A percentile compares a stretch with the other conserved stretches of the same genome.
These are phyloP conservation scores for Notothenia rossii DNA, from an alignment of 2,113 vertebrate genomes.

Conservation along the genomic window DNA sequence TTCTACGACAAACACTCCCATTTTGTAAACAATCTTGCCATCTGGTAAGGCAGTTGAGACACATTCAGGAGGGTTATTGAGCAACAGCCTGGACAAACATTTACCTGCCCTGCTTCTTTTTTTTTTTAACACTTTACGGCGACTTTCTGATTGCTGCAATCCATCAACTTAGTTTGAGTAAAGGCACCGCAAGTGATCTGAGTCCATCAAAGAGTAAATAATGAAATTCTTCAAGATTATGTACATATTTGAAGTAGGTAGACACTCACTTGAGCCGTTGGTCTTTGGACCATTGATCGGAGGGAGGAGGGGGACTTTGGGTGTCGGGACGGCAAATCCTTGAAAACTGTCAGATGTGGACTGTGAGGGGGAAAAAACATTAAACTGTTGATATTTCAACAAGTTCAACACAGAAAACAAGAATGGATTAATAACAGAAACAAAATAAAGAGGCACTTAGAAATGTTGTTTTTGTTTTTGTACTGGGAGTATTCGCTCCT, in stretches of 20 bases:
- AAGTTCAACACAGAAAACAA: conserved; percentile 29
- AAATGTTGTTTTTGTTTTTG: not conserved
- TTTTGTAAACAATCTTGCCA: conserved; percentile 34
- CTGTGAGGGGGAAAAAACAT: conserved; percentile 61
- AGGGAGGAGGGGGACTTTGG: conserved; percentile 80
- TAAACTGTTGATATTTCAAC: conserved; percentile 22
- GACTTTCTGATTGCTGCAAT: conserved; percentile 36
- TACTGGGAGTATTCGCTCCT: conserved; percentile 5
- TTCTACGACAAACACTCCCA: conserved; percentile 44
- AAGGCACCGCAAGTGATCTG: conserved; percentile 20
- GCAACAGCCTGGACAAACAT: conserved; percentile 68
- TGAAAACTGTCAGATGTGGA: conserved; percentile 73
- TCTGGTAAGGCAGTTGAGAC: conserved; percentile 25
- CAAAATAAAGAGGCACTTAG: not conserved
- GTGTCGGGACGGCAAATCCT: conserved; percentile 83
- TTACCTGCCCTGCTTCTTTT: conserved; percentile 49
- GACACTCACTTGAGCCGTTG: conserved; percentile 76
- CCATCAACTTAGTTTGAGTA: conserved; percentile 29
- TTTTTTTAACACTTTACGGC: conserved; percentile 36
- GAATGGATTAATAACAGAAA: not conserved
- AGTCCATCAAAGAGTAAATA: conserved; percentile 16
- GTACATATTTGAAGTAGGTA: conserved; percentile 16
- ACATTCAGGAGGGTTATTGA: conserved; percentile 43
- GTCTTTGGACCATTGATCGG: conserved; percentile 58
- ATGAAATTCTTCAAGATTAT: conserved; percentile 13